Evolutionary conservation across 37 sponge, comb jelly and placozoan genomes (phyloP), one percentile per base, ranked within the genome.

Genomic region (Petrosia ficiformis): DNA sequence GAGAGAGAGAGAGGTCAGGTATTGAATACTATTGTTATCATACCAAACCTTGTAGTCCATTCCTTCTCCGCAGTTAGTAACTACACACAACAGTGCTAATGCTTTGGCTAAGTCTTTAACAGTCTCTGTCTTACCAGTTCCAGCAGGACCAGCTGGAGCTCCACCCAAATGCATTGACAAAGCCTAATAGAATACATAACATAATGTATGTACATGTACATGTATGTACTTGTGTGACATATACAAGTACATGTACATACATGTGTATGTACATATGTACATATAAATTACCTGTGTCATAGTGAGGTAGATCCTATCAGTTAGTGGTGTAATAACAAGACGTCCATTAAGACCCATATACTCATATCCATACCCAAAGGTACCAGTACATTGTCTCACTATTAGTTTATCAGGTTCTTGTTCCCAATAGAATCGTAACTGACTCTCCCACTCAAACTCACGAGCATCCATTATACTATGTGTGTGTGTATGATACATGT

Each of bases 391-490:
- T 84, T 98, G 99, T 26, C 80, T 72, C 11, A 93, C 84, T 4
- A 85, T 67, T 72, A 98, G 82, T 39, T 92, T 81, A 68, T 98
- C 99, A 22, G 70, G 73, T 14, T 93, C 90, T 58, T 86, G 82
- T 79, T 93, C 92, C 99, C 99, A 98, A 86, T 98, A 98, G 92
- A 98, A 98, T 67, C 99, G 70, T 75, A 98, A 73, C 82, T 98
- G 99, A 56, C 91, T 88, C 78, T 98, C 99, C 99, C 99, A 98
- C 77, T 98, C 99, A 90, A 98, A 98, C 76, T 98, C 99, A 24
- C 96, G 72, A 25, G 92, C 91, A 63, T 98, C 99, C 91, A 98
- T 90, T 60, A 98, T 98, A 83, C 96, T 93, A 44, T 42, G 59
- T 24, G 52, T 34, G 31, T 26, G 36, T 19, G 54, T 10, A 16